A percentile compares a stretch with the other conserved stretches of the same genome.
Conservation (phyloP, 2,888 invertebrate species). For the Monoplex corrugatus region DNA sequence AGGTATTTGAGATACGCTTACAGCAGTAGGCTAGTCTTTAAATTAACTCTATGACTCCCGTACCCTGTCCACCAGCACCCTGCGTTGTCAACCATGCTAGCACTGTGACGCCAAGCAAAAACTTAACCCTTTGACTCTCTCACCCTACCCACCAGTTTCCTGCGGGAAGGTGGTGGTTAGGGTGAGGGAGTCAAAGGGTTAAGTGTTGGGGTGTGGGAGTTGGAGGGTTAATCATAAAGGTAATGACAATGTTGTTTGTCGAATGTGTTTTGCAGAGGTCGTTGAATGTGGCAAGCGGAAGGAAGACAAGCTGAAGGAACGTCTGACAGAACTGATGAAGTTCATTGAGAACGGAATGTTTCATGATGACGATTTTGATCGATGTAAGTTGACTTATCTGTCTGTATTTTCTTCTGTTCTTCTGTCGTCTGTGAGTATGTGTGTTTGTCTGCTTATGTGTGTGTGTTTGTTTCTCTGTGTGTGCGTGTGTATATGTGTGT, state of each 20-base stretch:
- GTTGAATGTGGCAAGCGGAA: not conserved
- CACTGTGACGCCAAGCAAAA: too few species aligned
- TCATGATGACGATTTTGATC: not conserved
- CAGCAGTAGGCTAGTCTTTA: too few species aligned
- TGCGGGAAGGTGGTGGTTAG: too few species aligned
- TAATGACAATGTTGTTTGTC: not conserved
- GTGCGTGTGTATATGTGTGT: not conserved
- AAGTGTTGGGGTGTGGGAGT: not conserved
- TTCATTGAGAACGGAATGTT: not conserved
- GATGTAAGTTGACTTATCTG: not conserved
- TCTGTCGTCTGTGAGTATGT: too few species aligned
- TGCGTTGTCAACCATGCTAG: too few species aligned
- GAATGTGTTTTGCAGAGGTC: slow-evolving; percentile 23
- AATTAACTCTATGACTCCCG: too few species aligned
- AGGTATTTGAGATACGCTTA: too few species aligned
- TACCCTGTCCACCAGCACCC: too few species aligned
- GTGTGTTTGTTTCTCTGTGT: not conserved
- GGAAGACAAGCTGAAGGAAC: slow-evolving; percentile 39
- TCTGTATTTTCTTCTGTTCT: not conserved
- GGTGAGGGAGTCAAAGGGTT: too few species aligned
- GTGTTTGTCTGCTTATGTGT: not conserved
- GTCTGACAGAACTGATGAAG: slow-evolving; percentile 17
- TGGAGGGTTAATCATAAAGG: not conserved
- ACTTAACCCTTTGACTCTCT: too few species aligned
- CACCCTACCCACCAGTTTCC: too few species aligned